Percentiles rank a stretch among this genome's conserved stretches.
These are phyloP conservation scores for Nestor notabilis DNA, from an alignment of 2,113 vertebrate species.

Conservation along the genomic window DNA sequence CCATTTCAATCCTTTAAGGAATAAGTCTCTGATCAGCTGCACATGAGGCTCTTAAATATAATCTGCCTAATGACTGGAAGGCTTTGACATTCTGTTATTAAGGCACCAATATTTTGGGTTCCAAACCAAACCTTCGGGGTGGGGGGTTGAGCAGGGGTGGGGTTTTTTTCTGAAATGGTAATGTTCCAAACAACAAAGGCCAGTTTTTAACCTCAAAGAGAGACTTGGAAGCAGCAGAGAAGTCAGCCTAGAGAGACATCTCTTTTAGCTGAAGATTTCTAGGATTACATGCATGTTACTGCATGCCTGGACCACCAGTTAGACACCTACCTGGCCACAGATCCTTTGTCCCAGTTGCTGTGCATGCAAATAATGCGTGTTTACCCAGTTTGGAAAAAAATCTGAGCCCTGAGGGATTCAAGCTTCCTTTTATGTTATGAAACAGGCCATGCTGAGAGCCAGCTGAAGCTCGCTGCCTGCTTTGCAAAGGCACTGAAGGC, in stretches of 20 bases:
- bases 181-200: conserved; percentile 34
- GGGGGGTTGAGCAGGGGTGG: neutral
- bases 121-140: neutral
- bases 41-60: neutral
- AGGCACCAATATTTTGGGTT: neutral
- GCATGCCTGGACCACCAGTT: conserved; percentile 15
- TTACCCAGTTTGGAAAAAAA: conserved; percentile 37
- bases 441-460: neutral
- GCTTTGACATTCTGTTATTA: neutral
- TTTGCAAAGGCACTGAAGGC: neutral
- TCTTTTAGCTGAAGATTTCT: neutral
- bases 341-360: conserved; percentile 13
- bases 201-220: neutral
- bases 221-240: conserved; percentile 27
- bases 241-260: conserved; percentile 1
- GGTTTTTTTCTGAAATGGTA: neutral
- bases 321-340: conserved; percentile 1
- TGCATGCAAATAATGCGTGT: conserved; percentile 8
- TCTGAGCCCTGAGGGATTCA: conserved; percentile 8
- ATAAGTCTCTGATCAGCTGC: conserved; percentile 38
- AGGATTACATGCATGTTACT: neutral
- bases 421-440: conserved; percentile 15
- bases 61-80: conserved; percentile 18
- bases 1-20: conserved; percentile 9
- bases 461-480: neutral